These are phyloP conservation scores for Drosophila lacertosa DNA, from an alignment of 1,140 invertebrate species.

Conservation along the genomic window DNA sequence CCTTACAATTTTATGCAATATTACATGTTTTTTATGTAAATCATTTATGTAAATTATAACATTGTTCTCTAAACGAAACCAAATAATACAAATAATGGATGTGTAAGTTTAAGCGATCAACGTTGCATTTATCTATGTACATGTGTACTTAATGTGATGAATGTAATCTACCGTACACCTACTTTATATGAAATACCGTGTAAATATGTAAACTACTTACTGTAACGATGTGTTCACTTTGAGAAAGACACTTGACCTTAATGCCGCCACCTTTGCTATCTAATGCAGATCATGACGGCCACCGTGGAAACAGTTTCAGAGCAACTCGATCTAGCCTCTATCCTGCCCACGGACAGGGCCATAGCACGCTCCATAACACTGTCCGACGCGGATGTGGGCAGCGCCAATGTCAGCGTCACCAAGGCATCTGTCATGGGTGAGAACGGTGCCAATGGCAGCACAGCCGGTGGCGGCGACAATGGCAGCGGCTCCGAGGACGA, in stretches of 20 bases:
- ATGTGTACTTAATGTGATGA: conserved; percentile 67
- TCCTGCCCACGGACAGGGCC: conserved; percentile 92
- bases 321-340: conserved; percentile 91
- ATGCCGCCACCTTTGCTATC: conserved; percentile 41
- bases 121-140: conserved; percentile 62
- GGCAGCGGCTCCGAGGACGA: conserved; percentile 88
- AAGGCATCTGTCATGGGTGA: conserved; percentile 85
- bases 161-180: conserved; percentile 57
- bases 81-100: conserved; percentile 29
- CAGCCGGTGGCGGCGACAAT: conserved; percentile 83
- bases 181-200: conserved; percentile 54
- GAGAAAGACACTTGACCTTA: neutral
- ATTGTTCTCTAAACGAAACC: conserved; percentile 33
- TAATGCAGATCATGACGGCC: conserved; percentile 93
- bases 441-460: conserved; percentile 72
- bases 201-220: conserved; percentile 47
- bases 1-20: conserved; percentile 53
- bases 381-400: conserved; percentile 93
- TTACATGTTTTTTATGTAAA: conserved; percentile 57
- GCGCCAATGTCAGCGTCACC: conserved; percentile 79
- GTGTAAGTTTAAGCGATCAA: conserved; percentile 56
- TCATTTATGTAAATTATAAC: conserved; percentile 56
- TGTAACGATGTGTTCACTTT: conserved; percentile 37
- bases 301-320: conserved; percentile 96
- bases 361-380: conserved; percentile 94